Evolutionary conservation across 2,888 invertebrate genomes (phyloP).

Genomic region (Cecidostiba fungosa): DNA sequence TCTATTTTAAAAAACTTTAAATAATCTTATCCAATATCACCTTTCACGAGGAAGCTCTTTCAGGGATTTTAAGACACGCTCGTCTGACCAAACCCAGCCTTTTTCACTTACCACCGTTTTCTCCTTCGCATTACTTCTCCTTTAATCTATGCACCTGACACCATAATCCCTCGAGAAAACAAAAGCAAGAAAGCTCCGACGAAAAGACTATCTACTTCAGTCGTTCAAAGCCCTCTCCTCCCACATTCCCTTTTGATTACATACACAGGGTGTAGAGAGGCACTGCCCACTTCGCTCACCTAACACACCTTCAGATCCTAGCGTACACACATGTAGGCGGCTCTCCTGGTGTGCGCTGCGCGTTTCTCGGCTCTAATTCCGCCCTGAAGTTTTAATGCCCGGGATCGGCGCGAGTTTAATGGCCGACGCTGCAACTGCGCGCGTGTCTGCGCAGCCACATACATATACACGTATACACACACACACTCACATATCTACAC

Average conservation of each 20-base stretch:
- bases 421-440: conserved; percentile 55
- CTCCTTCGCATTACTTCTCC: background rate
- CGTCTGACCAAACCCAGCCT: background rate
- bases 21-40: background rate
- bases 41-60: background rate
- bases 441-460: background rate
- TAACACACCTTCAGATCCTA: background rate
- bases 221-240: background rate
- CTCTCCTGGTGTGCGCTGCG: conserved; percentile 17
- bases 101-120: background rate
- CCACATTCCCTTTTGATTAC: conserved; percentile 61
- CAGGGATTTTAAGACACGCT: background rate
- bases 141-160: conserved; percentile 17
- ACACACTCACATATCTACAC: background rate
- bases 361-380: conserved; percentile 60
- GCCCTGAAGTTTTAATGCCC: conserved; percentile 70
- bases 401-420: conserved; percentile 69
- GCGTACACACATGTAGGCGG: background rate
- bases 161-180: background rate
- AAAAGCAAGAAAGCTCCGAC: background rate
- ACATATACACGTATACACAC: background rate
- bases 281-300: conserved; percentile 56
- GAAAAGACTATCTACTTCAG: conserved; percentile 8
- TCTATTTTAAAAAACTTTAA: background rate
- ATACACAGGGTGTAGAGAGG: conserved; percentile 26